A percentile compares a stretch with the other conserved stretches of the same genome.
phyloP scores from a whole-genome alignment of 2,888 invertebrate species.

The Imbricaverruca yamaguchii region DNA sequence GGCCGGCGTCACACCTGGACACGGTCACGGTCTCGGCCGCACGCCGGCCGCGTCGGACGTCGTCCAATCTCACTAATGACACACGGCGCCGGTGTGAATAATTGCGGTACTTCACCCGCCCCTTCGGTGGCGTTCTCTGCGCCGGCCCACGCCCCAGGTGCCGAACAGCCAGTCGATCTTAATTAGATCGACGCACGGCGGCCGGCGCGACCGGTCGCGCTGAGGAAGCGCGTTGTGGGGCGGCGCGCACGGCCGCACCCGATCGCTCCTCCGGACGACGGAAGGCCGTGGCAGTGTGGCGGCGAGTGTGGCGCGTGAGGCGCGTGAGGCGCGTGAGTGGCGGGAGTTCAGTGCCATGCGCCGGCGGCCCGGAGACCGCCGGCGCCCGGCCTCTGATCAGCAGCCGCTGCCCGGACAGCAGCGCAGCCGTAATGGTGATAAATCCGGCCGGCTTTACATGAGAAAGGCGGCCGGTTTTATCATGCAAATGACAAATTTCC shows the following conservation, averaged over 20 bases:
- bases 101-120: not conserved
- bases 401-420: not conserved
- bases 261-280: no score
- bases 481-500: slow-evolving; percentile 7
- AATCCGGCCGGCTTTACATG: not conserved
- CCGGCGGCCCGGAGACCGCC: not conserved
- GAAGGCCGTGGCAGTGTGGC: no score
- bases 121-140: no score
- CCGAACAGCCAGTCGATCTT: not conserved
- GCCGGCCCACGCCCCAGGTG: not conserved
- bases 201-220: no score
- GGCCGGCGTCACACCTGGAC: no score
- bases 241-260: no score
- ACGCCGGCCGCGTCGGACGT: no score
- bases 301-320: not conserved
- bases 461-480: not conserved
- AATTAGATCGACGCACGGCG: not conserved
- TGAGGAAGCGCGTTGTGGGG: no score
- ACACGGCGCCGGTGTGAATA: not conserved
- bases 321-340: not conserved
- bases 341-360: not conserved
- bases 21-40: no score
- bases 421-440: not conserved
- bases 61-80: not conserved
- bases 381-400: not conserved